These are phyloP conservation scores for Sebastes matsubarae DNA, from an alignment of 2,797 vertebrate genomes.

Conservation along the genomic window DNA sequence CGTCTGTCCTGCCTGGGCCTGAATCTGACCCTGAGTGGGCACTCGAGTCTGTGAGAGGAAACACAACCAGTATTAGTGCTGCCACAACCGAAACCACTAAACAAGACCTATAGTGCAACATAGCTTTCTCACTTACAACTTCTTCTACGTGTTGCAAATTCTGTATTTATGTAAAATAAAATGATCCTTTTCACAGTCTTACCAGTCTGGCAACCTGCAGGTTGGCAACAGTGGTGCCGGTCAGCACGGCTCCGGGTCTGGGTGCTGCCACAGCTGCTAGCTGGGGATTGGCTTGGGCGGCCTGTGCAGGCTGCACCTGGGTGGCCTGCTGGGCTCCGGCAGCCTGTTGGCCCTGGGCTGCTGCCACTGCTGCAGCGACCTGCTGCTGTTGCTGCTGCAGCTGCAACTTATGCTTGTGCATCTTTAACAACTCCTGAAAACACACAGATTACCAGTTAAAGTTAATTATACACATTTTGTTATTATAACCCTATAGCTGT, in stretches of 20 bases:
- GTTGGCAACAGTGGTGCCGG: slow-evolving; percentile 87
- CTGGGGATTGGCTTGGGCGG: slow-evolving; percentile 82
- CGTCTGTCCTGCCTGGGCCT: slow-evolving; percentile 84
- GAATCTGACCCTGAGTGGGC: slow-evolving; percentile 85
- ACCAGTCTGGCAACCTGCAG: slow-evolving; percentile 94
- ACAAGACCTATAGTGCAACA: background rate
- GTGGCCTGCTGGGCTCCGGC: slow-evolving; percentile 80
- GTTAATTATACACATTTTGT: background rate
- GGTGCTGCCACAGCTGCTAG: slow-evolving; percentile 89
- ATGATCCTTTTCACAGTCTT: slow-evolving; percentile 55
- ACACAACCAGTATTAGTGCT: background rate
- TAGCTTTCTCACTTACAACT: background rate
- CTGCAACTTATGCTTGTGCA: slow-evolving; percentile 94
- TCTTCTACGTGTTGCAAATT: background rate
- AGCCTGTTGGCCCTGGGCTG: slow-evolving; percentile 84
- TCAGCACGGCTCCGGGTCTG: slow-evolving; percentile 88
- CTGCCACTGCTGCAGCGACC: slow-evolving; percentile 85
- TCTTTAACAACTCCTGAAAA: slow-evolving; percentile 88
- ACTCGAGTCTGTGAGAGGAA: slow-evolving; percentile 82
- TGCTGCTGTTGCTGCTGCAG: slow-evolving; percentile 88
- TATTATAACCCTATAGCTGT: background rate
- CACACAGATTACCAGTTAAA: background rate
- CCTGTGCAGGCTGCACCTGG: slow-evolving; percentile 86
- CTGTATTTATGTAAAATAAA: background rate
- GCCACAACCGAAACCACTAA: too few species aligned